Conservation (phyloP, 1,140 invertebrate species). For the Calliphora vicina region DNA sequence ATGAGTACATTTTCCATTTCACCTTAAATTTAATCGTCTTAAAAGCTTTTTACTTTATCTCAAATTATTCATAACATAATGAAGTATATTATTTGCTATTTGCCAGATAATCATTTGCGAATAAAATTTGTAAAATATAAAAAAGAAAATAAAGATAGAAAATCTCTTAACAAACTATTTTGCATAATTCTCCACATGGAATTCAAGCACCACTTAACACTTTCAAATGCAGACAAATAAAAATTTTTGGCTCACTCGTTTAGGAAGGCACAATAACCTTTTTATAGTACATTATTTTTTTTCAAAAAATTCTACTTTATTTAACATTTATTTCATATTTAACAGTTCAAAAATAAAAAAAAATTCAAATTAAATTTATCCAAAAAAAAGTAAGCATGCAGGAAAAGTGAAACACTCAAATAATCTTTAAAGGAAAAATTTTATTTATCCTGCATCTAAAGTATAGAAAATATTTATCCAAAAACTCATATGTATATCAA, state of each 20-base stretch:
- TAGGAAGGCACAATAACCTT: not conserved
- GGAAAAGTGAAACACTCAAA: too few species aligned
- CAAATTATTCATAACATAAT: not conserved
- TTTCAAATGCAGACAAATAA: not conserved
- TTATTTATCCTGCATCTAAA: too few species aligned
- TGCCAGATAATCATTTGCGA: not conserved
- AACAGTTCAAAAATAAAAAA: not conserved
- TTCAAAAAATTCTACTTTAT: not conserved
- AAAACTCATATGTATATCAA: too few species aligned
- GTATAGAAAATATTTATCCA: too few species aligned
- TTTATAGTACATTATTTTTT: not conserved
- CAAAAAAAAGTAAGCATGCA: too few species aligned
- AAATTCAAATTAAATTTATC: too few species aligned
- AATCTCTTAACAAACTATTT: not conserved
- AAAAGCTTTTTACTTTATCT: not conserved
- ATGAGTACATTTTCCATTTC: too few species aligned
- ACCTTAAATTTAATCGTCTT: not conserved
- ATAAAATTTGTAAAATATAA: not conserved
- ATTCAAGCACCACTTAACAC: not conserved
- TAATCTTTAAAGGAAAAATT: too few species aligned
- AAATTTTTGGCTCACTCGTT: not conserved
- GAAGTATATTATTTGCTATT: not conserved
- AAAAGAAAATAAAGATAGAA: not conserved
- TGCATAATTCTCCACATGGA: not conserved
- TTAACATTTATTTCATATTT: too few species aligned